Base-by-base conservation (phyloP, 1,140 invertebrate genomes). In the Drosophila fuyamai region DNA sequence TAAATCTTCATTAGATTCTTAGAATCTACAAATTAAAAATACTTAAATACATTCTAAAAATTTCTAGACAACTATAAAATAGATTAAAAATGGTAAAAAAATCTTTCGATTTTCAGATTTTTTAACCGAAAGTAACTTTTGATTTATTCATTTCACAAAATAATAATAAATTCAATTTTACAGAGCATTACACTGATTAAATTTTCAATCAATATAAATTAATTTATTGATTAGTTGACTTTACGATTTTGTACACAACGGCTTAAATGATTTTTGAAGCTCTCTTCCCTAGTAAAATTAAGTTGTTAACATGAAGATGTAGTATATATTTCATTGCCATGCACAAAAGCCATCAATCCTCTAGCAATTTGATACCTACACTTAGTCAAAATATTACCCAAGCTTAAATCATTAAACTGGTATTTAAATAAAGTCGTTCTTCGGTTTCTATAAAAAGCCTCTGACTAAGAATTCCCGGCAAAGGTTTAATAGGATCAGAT, bases 341-440 rank as follows among this genome's bases (percentile, higher is more conserved):
- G 27, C 29, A 10, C 7, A n/a, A 55, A 27, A 14, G 4, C 36
- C 35, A 63, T 50, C 10, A 41, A 48, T 36, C 36, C 27, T 4
- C 29, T 18, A 10, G n/a, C 8, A 5, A 10, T 3, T 51, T 27
- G 10, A 41, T 41, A 23, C 14, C 57, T 18, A 12, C 46, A 40
- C 57, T 48, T 29, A 27, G 58, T 16, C n/a, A 8, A 47, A 27
- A 18, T 36, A 36, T 16, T 23, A 29, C 38, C 7, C 18, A 40
- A 35, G 35, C 47, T 10, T 27, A 0, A 38, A 41, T 32, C 41
- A 57, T 41, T 16, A 35, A 57, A 48, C 12, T 36, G 29, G n/a
- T 1, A n/a, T 43, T 58, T 58, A 71, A 71, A 50, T 71, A 58
- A 50, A 72, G 38, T 50, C 44, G 36, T 58, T 68, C 18, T 3